Evolutionary conservation across 1,140 invertebrate species (phyloP).

Genomic region (Hesperophylax magnus): DNA sequence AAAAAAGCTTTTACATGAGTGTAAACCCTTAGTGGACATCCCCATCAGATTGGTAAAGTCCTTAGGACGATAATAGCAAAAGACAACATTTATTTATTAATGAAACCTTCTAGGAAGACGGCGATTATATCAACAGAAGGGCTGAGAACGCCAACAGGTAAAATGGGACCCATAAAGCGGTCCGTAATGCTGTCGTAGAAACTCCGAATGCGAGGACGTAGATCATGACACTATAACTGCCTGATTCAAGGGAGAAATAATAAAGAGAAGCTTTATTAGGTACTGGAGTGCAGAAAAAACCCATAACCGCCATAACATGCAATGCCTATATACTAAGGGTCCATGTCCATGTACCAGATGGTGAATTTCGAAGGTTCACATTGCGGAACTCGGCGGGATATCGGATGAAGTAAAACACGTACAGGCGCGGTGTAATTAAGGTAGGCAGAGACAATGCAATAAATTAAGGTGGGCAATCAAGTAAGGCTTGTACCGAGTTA

Average conservation of each 20-base stretch:
- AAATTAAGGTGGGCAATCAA: constrained; percentile 16
- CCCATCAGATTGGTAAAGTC: constrained; percentile 4
- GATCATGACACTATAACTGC: no score
- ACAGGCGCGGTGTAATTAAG: constrained; percentile 9
- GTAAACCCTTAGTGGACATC: not conserved
- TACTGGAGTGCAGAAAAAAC: no score
- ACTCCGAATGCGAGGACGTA: no score
- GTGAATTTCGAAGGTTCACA: not conserved
- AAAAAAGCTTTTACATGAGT: constrained; percentile 15
- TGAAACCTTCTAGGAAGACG: constrained; percentile 14
- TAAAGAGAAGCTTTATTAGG: no score
- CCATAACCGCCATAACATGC: no score
- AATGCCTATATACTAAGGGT: no score
- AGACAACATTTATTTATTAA: constrained; percentile 1
- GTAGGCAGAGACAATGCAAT: constrained; percentile 26
- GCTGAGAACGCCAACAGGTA: no score
- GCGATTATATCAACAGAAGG: no score
- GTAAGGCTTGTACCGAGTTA: not conserved
- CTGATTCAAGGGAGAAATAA: no score
- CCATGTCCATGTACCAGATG: no score
- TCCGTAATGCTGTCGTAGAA: no score
- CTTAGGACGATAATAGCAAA: not conserved
- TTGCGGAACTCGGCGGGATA: constrained; percentile 11
- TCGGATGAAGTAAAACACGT: not conserved
- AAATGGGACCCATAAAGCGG: no score